Evolutionary conservation across 2,113 vertebrate species (phyloP).

Genomic region (Peromyscus maniculatus): DNA sequence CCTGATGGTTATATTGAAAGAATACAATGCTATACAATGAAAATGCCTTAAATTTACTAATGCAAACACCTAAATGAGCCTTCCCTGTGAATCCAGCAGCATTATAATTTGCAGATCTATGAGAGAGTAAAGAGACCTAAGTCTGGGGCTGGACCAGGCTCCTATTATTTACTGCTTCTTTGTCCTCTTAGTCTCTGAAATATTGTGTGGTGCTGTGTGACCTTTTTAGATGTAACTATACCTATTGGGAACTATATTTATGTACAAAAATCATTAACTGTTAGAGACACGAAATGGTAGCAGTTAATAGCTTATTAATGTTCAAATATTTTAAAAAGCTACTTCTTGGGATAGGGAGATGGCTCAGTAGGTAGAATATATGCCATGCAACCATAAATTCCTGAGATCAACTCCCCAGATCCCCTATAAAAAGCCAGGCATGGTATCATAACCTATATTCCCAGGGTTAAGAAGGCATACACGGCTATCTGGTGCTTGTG

Average conservation of each 20-base stretch:
- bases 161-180: not conserved
- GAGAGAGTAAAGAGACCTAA: not conserved
- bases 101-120: not conserved
- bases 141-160: not conserved
- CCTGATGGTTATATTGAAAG: not conserved
- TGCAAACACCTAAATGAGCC: not conserved
- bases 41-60: conserved; percentile 17
- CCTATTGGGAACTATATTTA: not conserved
- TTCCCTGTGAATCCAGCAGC: not conserved
- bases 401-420: no score
- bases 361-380: not conserved
- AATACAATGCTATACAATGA: not conserved
- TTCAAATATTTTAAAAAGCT: conserved; percentile 6
- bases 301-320: not conserved
- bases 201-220: not conserved
- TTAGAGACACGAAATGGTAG: not conserved
- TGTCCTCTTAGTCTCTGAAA: conserved; percentile 33
- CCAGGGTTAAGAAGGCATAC: not conserved
- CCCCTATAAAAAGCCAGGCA: not conserved
- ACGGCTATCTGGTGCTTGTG: no score
- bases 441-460: not conserved
- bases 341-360: not conserved
- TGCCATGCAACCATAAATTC: not conserved
- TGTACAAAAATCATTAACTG: not conserved
- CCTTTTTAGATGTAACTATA: not conserved